Percentiles rank a stretch among this genome's conserved stretches.
These are phyloP conservation scores for Alcedo quadribrachys DNA, from an alignment of 2,797 vertebrate species.

Conservation along the genomic window DNA sequence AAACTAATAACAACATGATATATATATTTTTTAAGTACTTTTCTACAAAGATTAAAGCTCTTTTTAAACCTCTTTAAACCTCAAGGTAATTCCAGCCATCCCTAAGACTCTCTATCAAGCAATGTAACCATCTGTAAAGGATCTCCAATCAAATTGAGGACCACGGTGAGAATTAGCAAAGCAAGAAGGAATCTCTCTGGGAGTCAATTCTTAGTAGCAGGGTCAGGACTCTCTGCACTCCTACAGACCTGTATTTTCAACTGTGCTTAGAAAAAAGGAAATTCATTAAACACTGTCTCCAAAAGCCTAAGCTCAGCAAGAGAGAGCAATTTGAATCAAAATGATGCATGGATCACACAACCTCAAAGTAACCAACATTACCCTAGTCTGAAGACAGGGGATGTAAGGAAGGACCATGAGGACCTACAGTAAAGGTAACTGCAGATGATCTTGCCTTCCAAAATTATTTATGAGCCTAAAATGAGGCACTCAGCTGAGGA, in stretches of 20 bases:
- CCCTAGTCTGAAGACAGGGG: not conserved
- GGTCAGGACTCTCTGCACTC: not conserved
- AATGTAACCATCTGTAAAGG: not conserved
- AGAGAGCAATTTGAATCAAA: not conserved
- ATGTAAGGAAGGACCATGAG: not conserved
- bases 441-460: not conserved
- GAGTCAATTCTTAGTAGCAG: not conserved
- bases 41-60: not conserved
- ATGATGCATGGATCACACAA: not conserved
- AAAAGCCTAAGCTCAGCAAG: constrained; percentile 4
- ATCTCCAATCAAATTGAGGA: not conserved
- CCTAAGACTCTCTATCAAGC: not conserved
- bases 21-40: not conserved
- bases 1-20: not conserved
- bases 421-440: not conserved
- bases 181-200: not conserved
- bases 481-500: not conserved
- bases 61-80: not conserved
- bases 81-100: constrained; percentile 1
- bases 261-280: not conserved
- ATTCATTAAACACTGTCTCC: not conserved
- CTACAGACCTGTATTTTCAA: not conserved
- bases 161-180: not conserved
- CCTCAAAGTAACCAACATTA: not conserved
- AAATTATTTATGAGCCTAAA: constrained; percentile 5